A percentile compares a stretch with the other conserved stretches of the same genome.
Evolutionary conservation across 2,888 invertebrate genomes (phyloP).

Genomic region (Corbicula japonica): DNA sequence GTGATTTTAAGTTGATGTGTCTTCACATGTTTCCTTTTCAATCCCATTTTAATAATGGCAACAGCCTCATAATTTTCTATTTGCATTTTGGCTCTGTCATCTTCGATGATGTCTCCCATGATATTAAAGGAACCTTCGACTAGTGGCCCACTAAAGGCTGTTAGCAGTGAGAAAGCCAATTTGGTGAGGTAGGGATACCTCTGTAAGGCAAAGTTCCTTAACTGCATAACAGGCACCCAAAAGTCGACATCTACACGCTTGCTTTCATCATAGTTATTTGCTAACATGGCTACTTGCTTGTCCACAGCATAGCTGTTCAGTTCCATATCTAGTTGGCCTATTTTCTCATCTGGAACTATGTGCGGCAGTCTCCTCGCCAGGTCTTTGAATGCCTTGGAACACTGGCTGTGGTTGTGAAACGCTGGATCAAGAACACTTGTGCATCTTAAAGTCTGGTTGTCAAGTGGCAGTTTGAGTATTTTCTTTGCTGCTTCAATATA

Average conservation of each 20-base stretch:
- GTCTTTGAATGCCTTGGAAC: not conserved
- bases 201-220: not conserved
- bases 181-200: constrained; percentile 7
- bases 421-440: constrained; percentile 5
- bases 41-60: constrained; percentile 2
- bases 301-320: constrained; percentile 11
- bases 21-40: no score
- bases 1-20: no score
- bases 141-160: constrained; percentile 29
- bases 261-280: not conserved
- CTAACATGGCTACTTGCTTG: not conserved
- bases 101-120: constrained; percentile 28
- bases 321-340: constrained; percentile 7
- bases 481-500: constrained; percentile 16
- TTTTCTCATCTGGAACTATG: not conserved
- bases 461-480: no score
- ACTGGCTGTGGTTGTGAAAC: constrained; percentile 10
- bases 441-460: not conserved
- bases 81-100: constrained; percentile 23
- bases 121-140: constrained; percentile 30
- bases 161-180: constrained; percentile 9
- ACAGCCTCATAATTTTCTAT: constrained; percentile 31
- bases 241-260: constrained; percentile 17
- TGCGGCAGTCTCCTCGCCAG: constrained; percentile 5
- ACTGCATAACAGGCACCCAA: constrained; percentile 3